phyloP scores from a whole-genome alignment of 1,140 invertebrate genomes.

The Phymastichus coffea region DNA sequence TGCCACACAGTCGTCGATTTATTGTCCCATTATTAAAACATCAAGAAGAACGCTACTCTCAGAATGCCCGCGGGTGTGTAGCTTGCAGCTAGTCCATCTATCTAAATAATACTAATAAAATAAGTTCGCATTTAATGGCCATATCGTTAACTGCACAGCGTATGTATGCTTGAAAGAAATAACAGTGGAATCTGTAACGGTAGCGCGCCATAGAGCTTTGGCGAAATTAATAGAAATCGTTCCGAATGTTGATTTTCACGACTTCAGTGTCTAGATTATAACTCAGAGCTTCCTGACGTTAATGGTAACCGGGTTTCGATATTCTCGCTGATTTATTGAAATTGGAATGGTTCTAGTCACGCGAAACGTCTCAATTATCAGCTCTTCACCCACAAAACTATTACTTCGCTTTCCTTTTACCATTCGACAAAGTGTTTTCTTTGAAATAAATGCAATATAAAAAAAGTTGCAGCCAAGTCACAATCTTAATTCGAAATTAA shows the following conservation, averaged over 20 bases:
- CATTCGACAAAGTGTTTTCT: too few species aligned
- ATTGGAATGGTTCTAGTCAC: neutral
- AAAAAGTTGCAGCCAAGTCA: too few species aligned
- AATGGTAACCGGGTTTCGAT: neutral
- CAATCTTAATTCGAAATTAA: too few species aligned
- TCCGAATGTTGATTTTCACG: constrained; percentile 3
- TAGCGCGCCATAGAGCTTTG: too few species aligned
- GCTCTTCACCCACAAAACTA: too few species aligned
- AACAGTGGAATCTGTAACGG: neutral
- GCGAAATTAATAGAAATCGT: constrained; percentile 11
- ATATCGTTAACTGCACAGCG: constrained; percentile 4
- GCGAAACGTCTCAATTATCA: neutral
- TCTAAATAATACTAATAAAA: neutral
- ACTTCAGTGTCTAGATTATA: constrained; percentile 7
- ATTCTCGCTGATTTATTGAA: constrained; percentile 1
- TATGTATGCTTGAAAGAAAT: neutral
- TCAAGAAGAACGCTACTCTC: constrained; percentile 1
- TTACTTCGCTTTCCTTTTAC: too few species aligned
- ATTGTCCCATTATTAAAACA: constrained; percentile 13
- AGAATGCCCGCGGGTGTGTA: neutral
- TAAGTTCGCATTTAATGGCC: constrained; percentile 1
- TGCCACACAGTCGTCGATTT: too few species aligned
- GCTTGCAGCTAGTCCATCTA: neutral
- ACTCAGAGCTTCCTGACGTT: neutral
- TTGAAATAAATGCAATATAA: too few species aligned